A percentile compares a stretch with the other conserved stretches of the same genome.
Evolutionary conservation across 2,888 invertebrate genomes (phyloP).

Genomic region (Agonopterix arenella): DNA sequence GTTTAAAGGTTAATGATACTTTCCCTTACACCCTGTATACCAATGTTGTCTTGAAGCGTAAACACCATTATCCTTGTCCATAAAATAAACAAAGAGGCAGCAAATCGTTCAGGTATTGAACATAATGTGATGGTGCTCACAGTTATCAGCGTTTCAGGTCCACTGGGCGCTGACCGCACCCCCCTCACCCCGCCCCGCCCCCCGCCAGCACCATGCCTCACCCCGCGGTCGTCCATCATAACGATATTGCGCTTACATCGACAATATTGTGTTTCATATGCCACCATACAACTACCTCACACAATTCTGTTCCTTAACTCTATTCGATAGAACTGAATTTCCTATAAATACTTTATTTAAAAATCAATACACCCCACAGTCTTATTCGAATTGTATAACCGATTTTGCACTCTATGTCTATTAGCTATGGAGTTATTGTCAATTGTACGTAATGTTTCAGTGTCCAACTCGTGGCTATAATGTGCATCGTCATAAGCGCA

Average conservation of each 20-base stretch:
- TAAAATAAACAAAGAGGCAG: slow-evolving; percentile 2
- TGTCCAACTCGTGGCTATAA: slow-evolving; percentile 37
- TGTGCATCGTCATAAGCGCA: slow-evolving; percentile 46
- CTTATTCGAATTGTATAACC: no score
- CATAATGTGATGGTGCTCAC: slow-evolving; percentile 1
- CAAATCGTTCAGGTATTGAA: slow-evolving; percentile 8
- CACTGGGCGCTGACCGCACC: slow-evolving; percentile 65
- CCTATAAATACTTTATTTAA: slow-evolving; percentile 5
- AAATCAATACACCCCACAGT: slow-evolving; percentile 41
- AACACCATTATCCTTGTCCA: not conserved
- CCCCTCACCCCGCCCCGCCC: slow-evolving; percentile 25
- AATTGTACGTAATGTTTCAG: slow-evolving; percentile 9
- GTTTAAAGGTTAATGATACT: no score
- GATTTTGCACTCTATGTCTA: no score
- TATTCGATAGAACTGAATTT: slow-evolving; percentile 8
- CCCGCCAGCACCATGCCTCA: slow-evolving; percentile 24
- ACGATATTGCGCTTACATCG: slow-evolving; percentile 70
- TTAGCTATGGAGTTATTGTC: no score
- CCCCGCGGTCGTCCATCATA: slow-evolving; percentile 62
- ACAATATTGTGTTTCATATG: slow-evolving; percentile 69
- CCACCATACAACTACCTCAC: slow-evolving; percentile 10
- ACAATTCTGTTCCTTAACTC: slow-evolving; percentile 12
- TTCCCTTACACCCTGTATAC: no score
- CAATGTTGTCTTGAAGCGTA: no score
- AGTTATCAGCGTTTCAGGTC: slow-evolving; percentile 66